A percentile compares a stretch with the other conserved stretches of the same genome.
Evolutionary conservation across 2,113 vertebrate genomes (phyloP).

Genomic region (Pycnonotus jocosus): DNA sequence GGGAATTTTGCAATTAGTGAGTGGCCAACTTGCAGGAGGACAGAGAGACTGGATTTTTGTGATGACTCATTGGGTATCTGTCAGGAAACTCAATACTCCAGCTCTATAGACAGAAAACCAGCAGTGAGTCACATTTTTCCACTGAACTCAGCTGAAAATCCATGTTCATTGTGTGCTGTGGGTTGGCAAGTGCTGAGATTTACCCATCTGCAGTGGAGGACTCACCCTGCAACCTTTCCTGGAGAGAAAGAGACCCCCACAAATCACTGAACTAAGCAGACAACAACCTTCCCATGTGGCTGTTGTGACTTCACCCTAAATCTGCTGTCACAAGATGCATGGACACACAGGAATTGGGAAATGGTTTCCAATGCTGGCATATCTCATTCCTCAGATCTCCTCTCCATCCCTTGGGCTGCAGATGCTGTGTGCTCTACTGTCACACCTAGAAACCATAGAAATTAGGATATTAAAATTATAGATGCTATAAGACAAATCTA

Average conservation of each 20-base stretch:
- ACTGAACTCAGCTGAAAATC: conserved; percentile 39
- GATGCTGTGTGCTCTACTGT: neutral
- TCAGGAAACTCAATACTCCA: conserved; percentile 47
- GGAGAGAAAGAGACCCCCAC: neutral
- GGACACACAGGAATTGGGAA: neutral
- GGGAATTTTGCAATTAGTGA: neutral
- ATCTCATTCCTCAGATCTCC: neutral
- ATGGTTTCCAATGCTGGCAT: neutral
- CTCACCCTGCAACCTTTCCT: neutral
- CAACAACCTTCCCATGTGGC: neutral
- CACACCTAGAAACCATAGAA: neutral
- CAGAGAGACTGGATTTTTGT: neutral
- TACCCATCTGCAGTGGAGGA: neutral
- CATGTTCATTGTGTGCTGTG: neutral
- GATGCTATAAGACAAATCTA: fast-evolving
- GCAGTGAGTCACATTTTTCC: conserved; percentile 51
- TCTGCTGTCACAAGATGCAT: neutral
- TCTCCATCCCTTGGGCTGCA: neutral
- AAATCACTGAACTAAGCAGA: neutral
- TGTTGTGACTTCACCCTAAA: neutral
- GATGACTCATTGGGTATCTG: neutral
- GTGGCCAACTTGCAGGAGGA: neutral
- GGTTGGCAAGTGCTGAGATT: neutral
- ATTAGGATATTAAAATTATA: neutral
- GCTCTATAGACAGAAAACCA: conserved; percentile 58